These are phyloP conservation scores for Agonum fuliginosum DNA, from an alignment of 2,888 invertebrate species.

Conservation along the genomic window DNA sequence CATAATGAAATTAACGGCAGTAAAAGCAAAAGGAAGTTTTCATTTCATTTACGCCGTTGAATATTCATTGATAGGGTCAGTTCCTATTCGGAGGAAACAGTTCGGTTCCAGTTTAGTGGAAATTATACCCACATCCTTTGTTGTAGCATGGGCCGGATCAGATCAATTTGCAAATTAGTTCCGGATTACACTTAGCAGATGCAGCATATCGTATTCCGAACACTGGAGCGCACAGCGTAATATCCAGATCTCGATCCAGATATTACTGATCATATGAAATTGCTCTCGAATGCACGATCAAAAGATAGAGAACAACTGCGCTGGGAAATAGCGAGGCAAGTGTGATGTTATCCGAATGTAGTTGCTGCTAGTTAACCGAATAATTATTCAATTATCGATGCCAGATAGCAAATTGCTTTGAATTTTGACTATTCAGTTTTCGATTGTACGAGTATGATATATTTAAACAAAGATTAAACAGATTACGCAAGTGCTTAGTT, in stretches of 20 bases:
- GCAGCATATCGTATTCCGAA: constrained; percentile 19
- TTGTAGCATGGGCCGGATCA: constrained; percentile 19
- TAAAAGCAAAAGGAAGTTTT: too few relatives aligned
- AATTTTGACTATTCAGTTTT: too few relatives aligned
- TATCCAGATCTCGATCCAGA: too few relatives aligned
- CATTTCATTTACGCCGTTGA: too few relatives aligned
- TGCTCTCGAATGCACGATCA: constrained; percentile 30
- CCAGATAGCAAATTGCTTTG: too few relatives aligned
- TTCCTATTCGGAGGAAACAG: background rate
- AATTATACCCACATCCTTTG: constrained; percentile 16
- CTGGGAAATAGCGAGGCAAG: background rate
- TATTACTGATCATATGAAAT: constrained; percentile 20
- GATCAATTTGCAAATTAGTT: constrained; percentile 46
- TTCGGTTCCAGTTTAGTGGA: constrained; percentile 14
- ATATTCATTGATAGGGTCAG: background rate
- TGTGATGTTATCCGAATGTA: constrained; percentile 12
- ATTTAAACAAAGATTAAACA: too few relatives aligned
- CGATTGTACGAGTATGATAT: too few relatives aligned
- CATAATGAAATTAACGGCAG: too few relatives aligned
- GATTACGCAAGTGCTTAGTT: too few relatives aligned
- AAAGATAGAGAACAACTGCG: background rate
- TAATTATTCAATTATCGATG: constrained; percentile 37
- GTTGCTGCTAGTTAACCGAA: constrained; percentile 11
- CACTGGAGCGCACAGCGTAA: background rate
- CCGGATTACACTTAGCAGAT: constrained; percentile 37